phyloP scores from a whole-genome alignment of 2,797 vertebrate genomes.

The Anableps anableps region DNA sequence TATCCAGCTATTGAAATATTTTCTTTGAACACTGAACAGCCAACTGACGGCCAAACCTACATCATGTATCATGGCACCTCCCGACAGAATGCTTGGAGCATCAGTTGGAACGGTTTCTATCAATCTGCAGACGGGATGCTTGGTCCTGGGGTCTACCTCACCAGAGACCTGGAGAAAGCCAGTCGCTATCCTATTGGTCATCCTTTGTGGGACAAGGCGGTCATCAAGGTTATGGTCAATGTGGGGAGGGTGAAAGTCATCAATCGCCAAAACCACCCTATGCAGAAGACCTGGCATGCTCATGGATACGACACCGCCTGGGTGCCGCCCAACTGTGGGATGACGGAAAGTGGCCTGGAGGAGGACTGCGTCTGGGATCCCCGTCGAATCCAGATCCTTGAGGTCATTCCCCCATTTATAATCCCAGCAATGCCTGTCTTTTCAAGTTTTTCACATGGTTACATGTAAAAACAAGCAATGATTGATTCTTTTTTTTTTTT shows the following conservation, averaged over 20 bases:
- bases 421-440: too few relatives aligned
- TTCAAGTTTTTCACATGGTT: background rate
- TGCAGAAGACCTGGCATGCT: conserved; percentile 59
- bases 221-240: conserved; percentile 55
- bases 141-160: conserved; percentile 75
- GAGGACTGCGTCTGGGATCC: conserved; percentile 80
- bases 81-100: background rate
- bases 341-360: conserved; percentile 53
- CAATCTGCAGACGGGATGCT: conserved; percentile 61
- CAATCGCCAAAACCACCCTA: conserved; percentile 24
- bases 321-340: conserved; percentile 65
- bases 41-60: conserved; percentile 6
- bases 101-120: conserved; percentile 21
- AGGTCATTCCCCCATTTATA: rapidly evolving
- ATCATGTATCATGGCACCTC: conserved; percentile 78
- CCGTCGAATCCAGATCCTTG: rapidly evolving
- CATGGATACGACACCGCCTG: conserved; percentile 62
- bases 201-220: conserved; percentile 19
- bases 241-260: conserved; percentile 75
- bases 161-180: conserved; percentile 73
- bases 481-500: background rate
- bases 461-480: background rate
- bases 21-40: background rate
- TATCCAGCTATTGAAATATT: rapidly evolving
- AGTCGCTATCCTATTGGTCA: conserved; percentile 47